Conservation (phyloP, 2,888 invertebrate genomes). For the Cantharis rufa region DNA sequence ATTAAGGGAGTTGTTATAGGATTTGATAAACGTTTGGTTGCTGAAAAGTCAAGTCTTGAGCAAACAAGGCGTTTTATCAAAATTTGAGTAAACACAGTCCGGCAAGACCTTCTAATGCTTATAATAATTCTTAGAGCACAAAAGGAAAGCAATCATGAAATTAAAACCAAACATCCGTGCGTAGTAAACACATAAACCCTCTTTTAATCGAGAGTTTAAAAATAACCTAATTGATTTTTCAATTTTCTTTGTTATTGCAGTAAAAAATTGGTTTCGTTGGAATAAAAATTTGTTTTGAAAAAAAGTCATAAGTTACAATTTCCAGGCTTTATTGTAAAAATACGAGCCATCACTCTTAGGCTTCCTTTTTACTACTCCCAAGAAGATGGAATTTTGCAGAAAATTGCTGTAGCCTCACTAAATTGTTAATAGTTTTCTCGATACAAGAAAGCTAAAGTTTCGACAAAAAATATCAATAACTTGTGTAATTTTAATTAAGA, state of each 20-base stretch:
- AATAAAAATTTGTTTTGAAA: conserved; percentile 46
- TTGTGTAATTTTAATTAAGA: not conserved
- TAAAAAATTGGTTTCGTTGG: conserved; percentile 36
- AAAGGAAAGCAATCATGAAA: not conserved
- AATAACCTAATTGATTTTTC: not conserved
- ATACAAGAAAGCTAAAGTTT: conserved; percentile 4
- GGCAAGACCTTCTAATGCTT: not conserved
- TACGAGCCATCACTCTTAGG: conserved; percentile 26
- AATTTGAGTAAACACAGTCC: not conserved
- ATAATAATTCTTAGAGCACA: not conserved
- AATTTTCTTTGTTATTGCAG: not conserved
- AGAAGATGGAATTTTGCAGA: conserved; percentile 26
- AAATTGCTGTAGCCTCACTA: conserved; percentile 23
- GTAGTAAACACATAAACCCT: not conserved
- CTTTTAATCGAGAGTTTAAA: not conserved
- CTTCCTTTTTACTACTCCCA: conserved; percentile 23
- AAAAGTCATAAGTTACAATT: conserved; percentile 45
- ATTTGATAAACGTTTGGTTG: not conserved
- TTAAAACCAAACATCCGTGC: not conserved
- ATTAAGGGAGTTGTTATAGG: not conserved
- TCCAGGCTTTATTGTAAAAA: conserved; percentile 33
- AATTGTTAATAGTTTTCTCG: conserved; percentile 20
- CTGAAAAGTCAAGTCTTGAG: not conserved
- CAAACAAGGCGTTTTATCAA: not conserved
- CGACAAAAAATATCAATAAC: not conserved